Evolutionary conservation across 2,797 vertebrate species (phyloP), one percentile per base, ranked within the genome.

Genomic region (Lophius americanus): DNA sequence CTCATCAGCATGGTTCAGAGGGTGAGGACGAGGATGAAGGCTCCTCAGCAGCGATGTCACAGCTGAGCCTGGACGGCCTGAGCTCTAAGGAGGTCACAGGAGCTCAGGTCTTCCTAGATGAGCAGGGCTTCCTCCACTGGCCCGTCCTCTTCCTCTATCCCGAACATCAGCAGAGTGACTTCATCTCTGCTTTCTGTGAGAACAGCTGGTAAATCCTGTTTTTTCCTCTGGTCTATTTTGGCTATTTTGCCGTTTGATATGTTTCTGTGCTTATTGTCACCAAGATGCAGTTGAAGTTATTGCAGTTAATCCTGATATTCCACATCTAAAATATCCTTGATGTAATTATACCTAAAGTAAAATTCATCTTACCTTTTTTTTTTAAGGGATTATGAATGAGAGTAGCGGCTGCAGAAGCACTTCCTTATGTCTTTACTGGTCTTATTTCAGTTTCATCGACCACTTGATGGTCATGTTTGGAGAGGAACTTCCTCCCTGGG

Each of bases 111-210:
- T 93, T 87, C 67, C 60, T 96, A 38, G 95, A 98, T 67, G 91
- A 95, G 41, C 92, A 94, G 64, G 95, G 95, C 64, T 84, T 43
- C 46, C 88, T 99, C 12, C 93, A 91, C 81, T 99, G 98, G 98
- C 97, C 97, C 0, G 96, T 98, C 32, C 91, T 99, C 56, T 95
- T 99, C 59, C 92, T 99, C 33, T 99, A 99, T 73, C 98, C 98
- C 0, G 98, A 99, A 72, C 93, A 98, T 1, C 88, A 92, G 44
- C 97, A 98, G 77, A 98, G 95, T 0, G 98, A 99, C 83, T 96
- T 99, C 81, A 92, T 97, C 75, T 94, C 96, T 0, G 95, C 96
- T 44, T 98, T 99, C 81, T 95, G 95, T 0, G 97, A 99, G 85
- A 94, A 89, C 68, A 91, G 90, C 87, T 94, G 96, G 98, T 99